A percentile compares a stretch with the other conserved stretches of the same genome.
Conservation (phyloP, 2,797 vertebrate genomes). For the Hoplostethus mediterraneus region DNA sequence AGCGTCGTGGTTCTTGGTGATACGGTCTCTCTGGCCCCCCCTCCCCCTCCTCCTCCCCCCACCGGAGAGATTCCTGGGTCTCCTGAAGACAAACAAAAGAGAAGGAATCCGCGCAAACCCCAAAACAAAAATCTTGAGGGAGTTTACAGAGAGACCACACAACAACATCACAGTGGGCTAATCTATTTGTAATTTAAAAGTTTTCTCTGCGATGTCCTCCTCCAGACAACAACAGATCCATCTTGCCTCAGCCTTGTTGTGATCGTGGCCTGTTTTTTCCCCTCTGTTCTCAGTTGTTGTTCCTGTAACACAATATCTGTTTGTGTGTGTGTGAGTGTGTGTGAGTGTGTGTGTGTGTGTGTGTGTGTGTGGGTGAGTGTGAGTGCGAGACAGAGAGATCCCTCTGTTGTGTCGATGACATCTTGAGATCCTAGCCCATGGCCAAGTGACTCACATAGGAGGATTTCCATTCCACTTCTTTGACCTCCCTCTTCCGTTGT, state of each 20-base stretch:
- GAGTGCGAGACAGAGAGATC: conserved; percentile 38
- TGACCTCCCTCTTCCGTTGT: conserved; percentile 35
- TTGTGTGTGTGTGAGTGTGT: conserved; percentile 49
- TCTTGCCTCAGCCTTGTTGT: conserved; percentile 71
- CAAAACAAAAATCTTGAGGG: conserved; percentile 77
- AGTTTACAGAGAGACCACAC: conserved; percentile 86
- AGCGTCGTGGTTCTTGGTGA: neutral
- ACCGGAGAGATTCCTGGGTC: conserved; percentile 69
- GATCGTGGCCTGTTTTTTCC: conserved; percentile 65
- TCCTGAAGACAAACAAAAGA: conserved; percentile 82
- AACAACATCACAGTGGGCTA: conserved; percentile 82
- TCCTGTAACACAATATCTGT: conserved; percentile 78
- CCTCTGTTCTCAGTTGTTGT: conserved; percentile 70
- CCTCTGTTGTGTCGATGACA: conserved; percentile 68
- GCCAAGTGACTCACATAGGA: conserved; percentile 64
- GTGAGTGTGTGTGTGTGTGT: conserved; percentile 26
- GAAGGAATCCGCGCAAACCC: conserved; percentile 76
- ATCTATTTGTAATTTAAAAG: conserved; percentile 84
- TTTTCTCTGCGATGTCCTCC: conserved; percentile 72
- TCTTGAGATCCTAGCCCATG: conserved; percentile 46
- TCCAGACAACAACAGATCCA: conserved; percentile 79
- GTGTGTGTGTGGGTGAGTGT: neutral
- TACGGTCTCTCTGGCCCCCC: conserved; percentile 27
- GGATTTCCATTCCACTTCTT: conserved; percentile 48
- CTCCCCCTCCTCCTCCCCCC: conserved; percentile 43